A percentile compares a stretch with the other conserved stretches of the same genome.
Conservation (phyloP, 2,888 invertebrate species). For the Lucinisca nassula region DNA sequence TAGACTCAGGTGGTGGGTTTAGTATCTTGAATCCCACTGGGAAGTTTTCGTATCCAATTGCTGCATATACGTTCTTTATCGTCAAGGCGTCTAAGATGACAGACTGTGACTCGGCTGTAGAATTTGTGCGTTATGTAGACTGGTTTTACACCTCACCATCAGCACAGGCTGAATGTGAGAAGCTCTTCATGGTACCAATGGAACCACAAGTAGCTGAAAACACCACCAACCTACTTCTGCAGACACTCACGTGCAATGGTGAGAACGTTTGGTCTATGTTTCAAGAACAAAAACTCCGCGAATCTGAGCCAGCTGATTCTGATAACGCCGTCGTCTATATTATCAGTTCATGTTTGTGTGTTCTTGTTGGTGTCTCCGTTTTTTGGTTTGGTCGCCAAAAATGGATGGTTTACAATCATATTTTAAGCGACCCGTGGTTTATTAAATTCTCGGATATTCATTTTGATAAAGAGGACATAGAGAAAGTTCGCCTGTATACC, state of each 20-base stretch:
- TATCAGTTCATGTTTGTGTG: constrained; percentile 63
- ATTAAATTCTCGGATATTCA: constrained; percentile 81
- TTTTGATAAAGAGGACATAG: constrained; percentile 74
- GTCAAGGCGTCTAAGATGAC: constrained; percentile 67
- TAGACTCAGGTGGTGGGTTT: constrained; percentile 48
- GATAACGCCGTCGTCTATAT: constrained; percentile 75
- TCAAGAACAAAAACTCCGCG: constrained; percentile 65
- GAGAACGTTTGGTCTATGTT: constrained; percentile 74
- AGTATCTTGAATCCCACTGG: constrained; percentile 68
- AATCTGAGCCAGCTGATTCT: constrained; percentile 66
- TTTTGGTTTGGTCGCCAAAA: constrained; percentile 73
- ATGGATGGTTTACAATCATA: constrained; percentile 71
- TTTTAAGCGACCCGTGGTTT: constrained; percentile 79
- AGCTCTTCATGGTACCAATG: constrained; percentile 76
- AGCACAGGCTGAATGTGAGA: constrained; percentile 62
- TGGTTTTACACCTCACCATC: constrained; percentile 77
- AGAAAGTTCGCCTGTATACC: neutral
- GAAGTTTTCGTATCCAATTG: constrained; percentile 79
- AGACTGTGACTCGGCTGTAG: constrained; percentile 79
- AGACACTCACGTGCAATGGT: constrained; percentile 77
- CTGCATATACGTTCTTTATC: constrained; percentile 84
- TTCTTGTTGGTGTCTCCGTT: constrained; percentile 56
- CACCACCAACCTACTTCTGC: constrained; percentile 71
- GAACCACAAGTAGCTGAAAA: constrained; percentile 54
- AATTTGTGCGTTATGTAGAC: constrained; percentile 82